Evolutionary conservation across 1,140 invertebrate genomes (phyloP).

Genomic region (Nilaparvata lugens): DNA sequence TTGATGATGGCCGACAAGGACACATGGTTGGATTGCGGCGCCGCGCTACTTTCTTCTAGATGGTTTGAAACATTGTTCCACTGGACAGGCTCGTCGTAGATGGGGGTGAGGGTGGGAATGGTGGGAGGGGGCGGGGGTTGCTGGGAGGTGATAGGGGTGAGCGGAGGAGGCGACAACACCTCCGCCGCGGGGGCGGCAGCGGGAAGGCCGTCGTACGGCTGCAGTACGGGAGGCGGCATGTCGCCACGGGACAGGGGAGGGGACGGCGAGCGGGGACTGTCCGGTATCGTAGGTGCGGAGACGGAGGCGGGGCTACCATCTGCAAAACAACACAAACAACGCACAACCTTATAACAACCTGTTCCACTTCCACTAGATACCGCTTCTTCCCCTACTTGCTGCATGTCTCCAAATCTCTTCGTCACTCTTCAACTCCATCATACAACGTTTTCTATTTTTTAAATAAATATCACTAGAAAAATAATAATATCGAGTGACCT

Average conservation of each 20-base stretch:
- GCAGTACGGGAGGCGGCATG: conserved; percentile 21
- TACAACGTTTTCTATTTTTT: too few relatives aligned
- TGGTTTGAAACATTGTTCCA: conserved; percentile 9
- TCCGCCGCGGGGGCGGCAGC: conserved; percentile 23
- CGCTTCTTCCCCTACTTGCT: too few relatives aligned
- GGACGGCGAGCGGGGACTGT: conserved; percentile 27
- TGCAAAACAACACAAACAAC: conserved; percentile 1
- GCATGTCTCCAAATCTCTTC: too few relatives aligned
- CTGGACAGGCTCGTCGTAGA: conserved; percentile 23
- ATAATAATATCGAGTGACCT: too few relatives aligned
- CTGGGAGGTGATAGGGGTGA: conserved; percentile 24
- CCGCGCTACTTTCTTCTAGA: neutral
- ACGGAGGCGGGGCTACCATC: conserved; percentile 1
- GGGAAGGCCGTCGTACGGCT: conserved; percentile 23
- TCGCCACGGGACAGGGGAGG: conserved; percentile 23
- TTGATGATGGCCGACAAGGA: conserved; percentile 14
- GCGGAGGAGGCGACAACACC: conserved; percentile 22
- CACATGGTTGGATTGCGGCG: neutral
- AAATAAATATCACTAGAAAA: too few relatives aligned
- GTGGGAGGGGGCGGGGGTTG: conserved; percentile 20
- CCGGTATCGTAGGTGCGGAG: conserved; percentile 14
- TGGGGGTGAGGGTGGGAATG: conserved; percentile 32
- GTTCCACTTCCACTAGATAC: too few relatives aligned
- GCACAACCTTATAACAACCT: too few relatives aligned
- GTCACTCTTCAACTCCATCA: too few relatives aligned